Evolutionary conservation across 1,140 invertebrate species (phyloP), one percentile per base, ranked within the genome.

Genomic region (Hirudo medicinalis): DNA sequence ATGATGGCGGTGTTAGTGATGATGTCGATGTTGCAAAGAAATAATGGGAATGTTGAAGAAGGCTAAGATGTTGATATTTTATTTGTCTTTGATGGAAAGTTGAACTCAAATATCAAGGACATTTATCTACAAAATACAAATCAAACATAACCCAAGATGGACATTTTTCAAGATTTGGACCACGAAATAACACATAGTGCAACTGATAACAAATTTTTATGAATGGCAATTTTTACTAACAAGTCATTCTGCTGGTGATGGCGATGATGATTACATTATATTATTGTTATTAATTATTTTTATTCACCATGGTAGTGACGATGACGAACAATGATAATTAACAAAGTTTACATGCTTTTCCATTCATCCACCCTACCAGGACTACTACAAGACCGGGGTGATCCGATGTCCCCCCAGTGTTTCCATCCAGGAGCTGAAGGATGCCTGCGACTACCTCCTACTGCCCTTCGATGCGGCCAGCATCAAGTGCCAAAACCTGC

Each of bases 391-490:
- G 74, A 88, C 88, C 63, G 93, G 92, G 19, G 83, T 89, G 3
- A 92, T 97, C 75, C 86, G 90, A 40, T 94, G 92, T 79, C 92
- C 92, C 0, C 86, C 86, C 19, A 87, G 87, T 66, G 89, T 94
- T 5, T 88, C 89, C 5, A 90, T 96, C 19, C 91, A 94, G 78
- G 96, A 99, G 82, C 82, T 99, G 54, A 84, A 94, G 69, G 97
- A 99, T 82, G 96, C 96, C 29, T 99, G 96, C 80, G 97, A 99
- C 82, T 99, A 99, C 82, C 83, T 99, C 40, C 86, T 99, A 2
- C 90, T 99, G 77, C 97, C 97, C 25, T 99, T 99, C 81, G 92
- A 97, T 84, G 91, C 94, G 3, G 88, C 87, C 68, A 98, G 95
- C 49, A 89, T 99, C 53, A 91, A 94, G 80, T 98, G 94, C 82